Evolutionary conservation across 2,888 invertebrate genomes (phyloP), one percentile per base, ranked within the genome.

Genomic region (Mechanitis mazaeus): DNA sequence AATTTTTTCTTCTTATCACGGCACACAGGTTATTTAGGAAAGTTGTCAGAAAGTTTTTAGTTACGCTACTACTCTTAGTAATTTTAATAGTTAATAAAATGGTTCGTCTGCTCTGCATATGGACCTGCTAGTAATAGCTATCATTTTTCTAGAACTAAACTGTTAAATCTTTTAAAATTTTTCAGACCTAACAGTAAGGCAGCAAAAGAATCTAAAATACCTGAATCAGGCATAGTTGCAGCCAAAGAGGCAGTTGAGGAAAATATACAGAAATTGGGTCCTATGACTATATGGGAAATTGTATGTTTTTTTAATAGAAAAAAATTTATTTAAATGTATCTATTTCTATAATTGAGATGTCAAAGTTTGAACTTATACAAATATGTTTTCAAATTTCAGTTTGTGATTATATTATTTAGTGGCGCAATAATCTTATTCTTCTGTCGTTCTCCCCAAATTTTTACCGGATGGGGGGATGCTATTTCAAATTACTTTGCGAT

Each of bases 121-220:
- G 20, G 20, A 20, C 20, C 20, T 20, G 20, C 20, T 20, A 35
- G 35, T 5, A 35, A 35, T 35, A 3, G 6, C 35, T 5, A 35
- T 35, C 3, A 3, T 35, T 35, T 35, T 35, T 3, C 3, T 35
- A 35, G 3, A 35, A 35, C 4, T 2, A 35, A 3, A 35, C 6
- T 35, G 35, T 5, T 35, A 35, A 35, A 35, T 35, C 35, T 35
- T 35, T 6, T 35, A 6, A 35, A 20, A 6, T 6, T 5, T 68
- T 74, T 50, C 58, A 90, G 94, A 60, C 92, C 93, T 9, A 88
- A 90, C 1, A 93, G 93, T 75, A 75, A 86, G 66, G 91, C 91
- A 65, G 93, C 93, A 0, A 86, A 87, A 67, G 85, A 80, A 6
- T 84, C 91, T 1, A 81, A 88, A 63, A 85, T 93, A 85, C 85